These are phyloP conservation scores for Xyrauchen texanus DNA, from an alignment of 2,113 vertebrate species.

Conservation along the genomic window DNA sequence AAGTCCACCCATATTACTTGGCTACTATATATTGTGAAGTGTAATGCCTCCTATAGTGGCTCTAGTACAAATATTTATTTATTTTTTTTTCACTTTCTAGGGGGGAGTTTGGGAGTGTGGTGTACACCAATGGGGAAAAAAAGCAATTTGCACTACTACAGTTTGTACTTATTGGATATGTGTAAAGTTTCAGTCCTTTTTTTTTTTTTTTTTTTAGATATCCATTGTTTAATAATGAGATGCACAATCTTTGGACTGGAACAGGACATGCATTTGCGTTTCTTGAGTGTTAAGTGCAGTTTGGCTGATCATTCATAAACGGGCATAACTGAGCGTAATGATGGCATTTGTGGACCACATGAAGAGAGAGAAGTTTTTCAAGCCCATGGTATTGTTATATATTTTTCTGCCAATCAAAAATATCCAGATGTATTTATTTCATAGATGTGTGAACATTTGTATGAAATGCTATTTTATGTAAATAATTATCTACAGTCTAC, in stretches of 20 bases:
- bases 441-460: conserved; percentile 21
- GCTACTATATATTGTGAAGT: conserved; percentile 15
- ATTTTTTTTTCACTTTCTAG: conserved; percentile 2
- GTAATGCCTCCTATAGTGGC: not conserved
- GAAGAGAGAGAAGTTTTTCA: not conserved
- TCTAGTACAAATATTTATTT: not conserved
- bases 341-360: conserved; percentile 14
- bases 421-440: conserved; percentile 6
- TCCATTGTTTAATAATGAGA: not conserved
- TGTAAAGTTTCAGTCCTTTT: not conserved
- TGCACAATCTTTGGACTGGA: conserved; percentile 22
- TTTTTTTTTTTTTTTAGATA: no score
- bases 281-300: not conserved
- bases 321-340: no score
- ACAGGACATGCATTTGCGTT: not conserved
- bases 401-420: not conserved
- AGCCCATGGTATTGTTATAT: not conserved
- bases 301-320: not conserved
- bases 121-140: not conserved
- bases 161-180: not conserved
- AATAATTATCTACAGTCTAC: no score
- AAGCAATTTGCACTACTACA: conserved; percentile 17
- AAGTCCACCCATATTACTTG: conserved; percentile 17
- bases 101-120: not conserved
- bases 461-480: conserved; percentile 35